phyloP scores from a whole-genome alignment of 2,888 invertebrate genomes.

The Ischnus inquisitorius region DNA sequence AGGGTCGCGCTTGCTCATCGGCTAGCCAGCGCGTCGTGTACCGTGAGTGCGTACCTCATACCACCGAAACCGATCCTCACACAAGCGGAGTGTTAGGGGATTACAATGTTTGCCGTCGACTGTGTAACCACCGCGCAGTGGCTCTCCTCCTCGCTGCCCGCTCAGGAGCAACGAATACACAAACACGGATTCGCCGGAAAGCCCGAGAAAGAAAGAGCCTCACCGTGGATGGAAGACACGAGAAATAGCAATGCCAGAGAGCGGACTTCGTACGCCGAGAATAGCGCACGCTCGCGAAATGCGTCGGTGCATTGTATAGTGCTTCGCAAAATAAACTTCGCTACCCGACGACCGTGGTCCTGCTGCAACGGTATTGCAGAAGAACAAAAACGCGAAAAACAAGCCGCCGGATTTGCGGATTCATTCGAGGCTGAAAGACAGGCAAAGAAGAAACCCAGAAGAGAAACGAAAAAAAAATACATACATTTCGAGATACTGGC shows the following conservation, averaged over 20 bases:
- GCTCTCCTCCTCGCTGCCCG: conserved; percentile 65
- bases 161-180: conserved; percentile 29
- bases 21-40: too few species aligned
- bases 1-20: conserved; percentile 4
- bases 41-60: conserved; percentile 5
- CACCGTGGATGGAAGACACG: conserved; percentile 4
- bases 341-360: neutral
- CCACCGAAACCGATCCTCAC: conserved; percentile 74
- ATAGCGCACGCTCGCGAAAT: neutral
- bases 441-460: neutral
- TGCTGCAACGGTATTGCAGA: neutral
- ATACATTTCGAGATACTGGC: neutral
- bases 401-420: neutral
- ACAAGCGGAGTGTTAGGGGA: conserved; percentile 77
- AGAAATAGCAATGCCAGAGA: neutral
- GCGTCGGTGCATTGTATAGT: neutral
- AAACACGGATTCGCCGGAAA: conserved; percentile 31
- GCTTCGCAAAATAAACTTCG: neutral
- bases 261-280: neutral
- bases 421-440: neutral
- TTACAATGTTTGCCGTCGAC: conserved; percentile 80
- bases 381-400: neutral
- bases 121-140: conserved; percentile 76
- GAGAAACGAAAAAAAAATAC: neutral
- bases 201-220: neutral